Evolutionary conservation across 2,113 vertebrate species (phyloP), one percentile per base, ranked within the genome.

Genomic region (Piprites chloris): DNA sequence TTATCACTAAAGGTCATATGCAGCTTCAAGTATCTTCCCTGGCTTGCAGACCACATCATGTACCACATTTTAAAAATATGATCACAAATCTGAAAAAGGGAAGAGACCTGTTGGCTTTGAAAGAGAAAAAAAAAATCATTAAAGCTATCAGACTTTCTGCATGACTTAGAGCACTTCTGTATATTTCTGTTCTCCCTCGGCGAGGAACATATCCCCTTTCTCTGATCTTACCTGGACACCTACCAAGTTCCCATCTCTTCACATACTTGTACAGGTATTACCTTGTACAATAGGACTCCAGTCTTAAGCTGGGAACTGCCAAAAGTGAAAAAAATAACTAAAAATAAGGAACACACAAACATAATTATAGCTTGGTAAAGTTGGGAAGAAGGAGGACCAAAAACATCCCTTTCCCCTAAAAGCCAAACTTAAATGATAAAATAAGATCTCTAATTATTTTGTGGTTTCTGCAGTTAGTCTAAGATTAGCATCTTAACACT

Each of bases 241-340:
- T 90, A 88, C 85, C 75, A 90, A 94, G 67, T 65, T 86, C 87
- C 59, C 88, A 93, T 41, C 59, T 92, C 90, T 88, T 92, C 92
- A 66, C 33, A 50, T 15, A 86, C 39, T 74, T 30, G n/a, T 53
- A 30, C 35, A 79, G 2, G 10, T 35, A 76, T 90, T 85, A 93
- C 78, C 90, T 88, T 61, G 71, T 58, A 69, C 44, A 93, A 93
- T 1, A 66, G 49, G 44, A 79, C 53, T 87, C 79, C 85, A 85
- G 78, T 49, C 81, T 87, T 78, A 94, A 91, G 81, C 56, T 91
- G 61, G 61, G 47, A 86, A 95, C 52, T 86, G 85, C 61, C 75
- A 69, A 77, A 93, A 62, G 46, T 93, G 53, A 69, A 92, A 89
- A 81, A 80, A 94, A n/a, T 17, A 86, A 88, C 94, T 89, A 88